These are phyloP conservation scores for Harpagoxenus sublaevis DNA, from an alignment of 2,888 invertebrate species.

Conservation along the genomic window DNA sequence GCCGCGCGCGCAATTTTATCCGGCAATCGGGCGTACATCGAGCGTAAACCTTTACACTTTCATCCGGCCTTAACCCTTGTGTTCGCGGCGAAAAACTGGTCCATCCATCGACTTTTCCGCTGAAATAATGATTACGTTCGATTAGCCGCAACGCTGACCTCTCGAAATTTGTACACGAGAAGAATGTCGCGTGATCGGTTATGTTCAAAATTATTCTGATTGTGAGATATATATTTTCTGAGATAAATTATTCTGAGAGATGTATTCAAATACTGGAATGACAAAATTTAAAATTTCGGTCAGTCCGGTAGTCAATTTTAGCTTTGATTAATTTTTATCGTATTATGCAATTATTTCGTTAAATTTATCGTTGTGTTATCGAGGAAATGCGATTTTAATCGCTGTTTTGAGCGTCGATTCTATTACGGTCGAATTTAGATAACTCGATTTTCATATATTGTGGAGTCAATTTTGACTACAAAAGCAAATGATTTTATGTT, in stretches of 20 bases:
- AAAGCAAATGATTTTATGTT: constrained; percentile 4
- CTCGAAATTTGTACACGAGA: neutral
- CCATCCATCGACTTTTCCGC: neutral
- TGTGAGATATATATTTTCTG: too few relatives aligned
- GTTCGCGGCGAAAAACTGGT: neutral
- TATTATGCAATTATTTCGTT: neutral
- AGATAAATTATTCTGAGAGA: neutral
- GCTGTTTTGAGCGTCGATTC: neutral
- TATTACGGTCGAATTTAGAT: neutral
- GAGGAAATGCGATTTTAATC: constrained; percentile 6
- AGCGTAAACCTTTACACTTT: constrained; percentile 39
- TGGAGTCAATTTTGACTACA: constrained; percentile 1
- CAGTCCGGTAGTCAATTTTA: neutral
- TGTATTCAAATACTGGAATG: neutral
- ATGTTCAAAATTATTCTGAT: too few relatives aligned
- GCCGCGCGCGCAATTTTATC: constrained; percentile 33
- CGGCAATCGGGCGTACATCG: constrained; percentile 35
- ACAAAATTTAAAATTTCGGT: neutral
- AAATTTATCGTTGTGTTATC: neutral
- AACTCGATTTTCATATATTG: neutral
- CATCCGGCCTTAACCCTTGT: constrained; percentile 14
- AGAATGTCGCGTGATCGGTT: neutral
- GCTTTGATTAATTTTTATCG: neutral
- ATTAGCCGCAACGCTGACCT: neutral
- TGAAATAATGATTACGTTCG: neutral